These are phyloP conservation scores for Neodiprion pinetum DNA, from an alignment of 1,140 invertebrate species.

Conservation along the genomic window DNA sequence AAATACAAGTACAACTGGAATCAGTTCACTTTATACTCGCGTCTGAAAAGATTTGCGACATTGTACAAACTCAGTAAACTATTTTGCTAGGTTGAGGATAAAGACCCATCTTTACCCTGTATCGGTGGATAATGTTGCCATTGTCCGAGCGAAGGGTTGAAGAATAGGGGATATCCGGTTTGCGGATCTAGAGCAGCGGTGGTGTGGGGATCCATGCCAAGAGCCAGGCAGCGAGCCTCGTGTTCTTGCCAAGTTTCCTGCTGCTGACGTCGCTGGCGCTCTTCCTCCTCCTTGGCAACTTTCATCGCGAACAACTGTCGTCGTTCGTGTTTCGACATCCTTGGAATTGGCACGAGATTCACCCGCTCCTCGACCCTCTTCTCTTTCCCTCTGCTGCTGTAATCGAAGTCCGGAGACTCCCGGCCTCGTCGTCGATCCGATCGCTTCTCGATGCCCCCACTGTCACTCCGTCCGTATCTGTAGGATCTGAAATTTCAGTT, in stretches of 20 bases:
- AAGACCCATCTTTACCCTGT: conserved; percentile 22
- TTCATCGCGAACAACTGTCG: conserved; percentile 80
- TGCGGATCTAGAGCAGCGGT: conserved; percentile 65
- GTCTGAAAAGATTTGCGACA: too few relatives aligned
- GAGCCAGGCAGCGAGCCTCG: conserved; percentile 67
- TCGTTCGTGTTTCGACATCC: conserved; percentile 74
- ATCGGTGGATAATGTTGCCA: conserved; percentile 66
- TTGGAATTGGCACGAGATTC: conserved; percentile 55
- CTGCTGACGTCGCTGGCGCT: conserved; percentile 67
- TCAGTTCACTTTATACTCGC: too few relatives aligned
- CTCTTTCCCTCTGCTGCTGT: conserved; percentile 46
- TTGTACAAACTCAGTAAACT: too few relatives aligned
- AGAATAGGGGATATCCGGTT: conserved; percentile 66
- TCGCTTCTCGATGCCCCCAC: conserved; percentile 41
- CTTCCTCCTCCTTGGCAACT: conserved; percentile 74
- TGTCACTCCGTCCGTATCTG: conserved; percentile 47
- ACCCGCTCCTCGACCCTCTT: conserved; percentile 52
- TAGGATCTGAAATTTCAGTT: conserved; percentile 33
- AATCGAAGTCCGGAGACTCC: conserved; percentile 56
- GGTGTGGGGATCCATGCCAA: conserved; percentile 67
- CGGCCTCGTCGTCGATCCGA: conserved; percentile 52
- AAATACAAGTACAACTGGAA: too few relatives aligned
- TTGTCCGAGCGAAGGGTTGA: conserved; percentile 66
- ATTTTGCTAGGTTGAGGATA: too few relatives aligned
- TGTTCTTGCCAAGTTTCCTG: conserved; percentile 70